Base-by-base conservation (phyloP, 2,888 invertebrate species). In the Drosophila barbarae region DNA sequence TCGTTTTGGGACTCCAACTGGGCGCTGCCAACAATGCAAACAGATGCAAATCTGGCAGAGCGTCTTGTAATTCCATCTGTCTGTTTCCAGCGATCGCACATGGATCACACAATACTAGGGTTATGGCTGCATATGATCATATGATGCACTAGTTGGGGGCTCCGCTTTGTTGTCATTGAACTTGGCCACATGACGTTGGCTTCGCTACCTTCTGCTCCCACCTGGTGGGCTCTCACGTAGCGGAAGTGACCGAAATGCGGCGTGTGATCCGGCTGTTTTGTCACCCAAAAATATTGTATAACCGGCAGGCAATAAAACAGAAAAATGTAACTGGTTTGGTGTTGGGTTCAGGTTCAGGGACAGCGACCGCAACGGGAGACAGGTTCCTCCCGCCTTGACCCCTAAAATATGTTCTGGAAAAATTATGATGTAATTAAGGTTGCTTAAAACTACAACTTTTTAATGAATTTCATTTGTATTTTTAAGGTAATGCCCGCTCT, bases 401-500 rank as follows among this genome's bases (percentile, higher is more conserved):
- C 28, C 15, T 44, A 28, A 10, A 6, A 6, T 21, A n/a, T 8
- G 44, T 57, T 57, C 59, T 26, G 4, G 15, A 28, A 7, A 7
- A 9, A 44, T 10, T 42, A 2, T 44, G 10, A 42, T 26, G 26
- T 42, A 42, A 15, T 42, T 26, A 6, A 21, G 21, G 21, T 21
- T 1, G 3, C 21, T 2, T 2, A 21, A 21, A 21, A 26, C 5
- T 26, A 26, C 6, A 6, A 26, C 6, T 26, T 26, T 6, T 1
- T 26, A 5, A 5, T 26, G 5, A 4, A 26, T 26, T 26, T 26
- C 3, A 26, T 21, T 21, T 26, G 5, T 26, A 26, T 26, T 26
- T 6, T 26, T 3, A 26, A 5, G 89, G 89, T 90, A 13, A 90
- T 90, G 90, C 90, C 89, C 36, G 89, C 89, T 9, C 71, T 90